A percentile compares a stretch with the other conserved stretches of the same genome.
Evolutionary conservation across 2,113 vertebrate species (phyloP).

Genomic region (Plectropomus leopardus): DNA sequence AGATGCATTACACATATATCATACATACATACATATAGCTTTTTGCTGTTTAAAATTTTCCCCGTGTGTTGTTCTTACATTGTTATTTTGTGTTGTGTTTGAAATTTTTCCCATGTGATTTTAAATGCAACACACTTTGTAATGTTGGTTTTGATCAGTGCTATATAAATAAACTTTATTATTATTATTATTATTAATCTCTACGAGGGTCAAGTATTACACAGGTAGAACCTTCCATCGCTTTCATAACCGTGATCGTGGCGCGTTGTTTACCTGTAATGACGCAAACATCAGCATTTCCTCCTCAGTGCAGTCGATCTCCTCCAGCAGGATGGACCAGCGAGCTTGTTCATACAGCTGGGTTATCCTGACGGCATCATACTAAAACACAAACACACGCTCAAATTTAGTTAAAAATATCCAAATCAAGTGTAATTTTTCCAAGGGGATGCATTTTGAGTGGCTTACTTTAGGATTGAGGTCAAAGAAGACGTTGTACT

Average conservation of each 20-base stretch:
- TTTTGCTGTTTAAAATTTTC: too few relatives aligned
- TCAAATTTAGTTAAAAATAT: not conserved
- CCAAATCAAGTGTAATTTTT: not conserved
- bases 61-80: too few relatives aligned
- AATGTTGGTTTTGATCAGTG: too few relatives aligned
- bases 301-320: slow-evolving; percentile 98
- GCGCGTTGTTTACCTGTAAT: slow-evolving; percentile 87
- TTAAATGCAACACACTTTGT: too few relatives aligned
- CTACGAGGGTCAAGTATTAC: too few relatives aligned
- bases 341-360: slow-evolving; percentile 97
- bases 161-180: too few relatives aligned
- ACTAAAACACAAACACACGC: slow-evolving; percentile 81
- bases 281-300: slow-evolving; percentile 99
- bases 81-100: too few relatives aligned
- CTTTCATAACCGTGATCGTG: not conserved
- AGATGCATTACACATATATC: too few relatives aligned
- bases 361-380: slow-evolving; percentile 95
- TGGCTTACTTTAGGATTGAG: slow-evolving; percentile 95
- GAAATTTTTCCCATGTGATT: too few relatives aligned
- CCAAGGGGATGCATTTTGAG: not conserved
- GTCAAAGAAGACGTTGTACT: slow-evolving; percentile 98
- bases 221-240: not conserved
- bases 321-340: slow-evolving; percentile 95
- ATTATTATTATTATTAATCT: too few relatives aligned
- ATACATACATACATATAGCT: too few relatives aligned